Evolutionary conservation across 1,140 invertebrate genomes (phyloP).

Genomic region (Cherax destructor): DNA sequence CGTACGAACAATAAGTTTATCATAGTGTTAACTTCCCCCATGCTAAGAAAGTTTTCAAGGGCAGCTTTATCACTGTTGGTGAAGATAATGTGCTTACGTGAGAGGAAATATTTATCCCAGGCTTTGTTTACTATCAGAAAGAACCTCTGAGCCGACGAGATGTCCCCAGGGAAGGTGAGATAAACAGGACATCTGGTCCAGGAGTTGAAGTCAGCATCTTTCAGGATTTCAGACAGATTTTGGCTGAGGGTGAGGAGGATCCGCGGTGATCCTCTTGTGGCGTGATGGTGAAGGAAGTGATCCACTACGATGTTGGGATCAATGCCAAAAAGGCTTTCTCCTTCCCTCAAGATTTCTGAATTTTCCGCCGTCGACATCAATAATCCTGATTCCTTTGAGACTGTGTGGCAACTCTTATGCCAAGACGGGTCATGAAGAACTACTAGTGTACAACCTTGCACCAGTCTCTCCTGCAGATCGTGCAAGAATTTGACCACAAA

Average conservation of each 20-base stretch:
- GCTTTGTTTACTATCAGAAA: neutral
- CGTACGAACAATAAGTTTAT: constrained; percentile 21
- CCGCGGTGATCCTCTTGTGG: neutral
- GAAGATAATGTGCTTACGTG: constrained; percentile 3
- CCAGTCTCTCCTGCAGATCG: no score
- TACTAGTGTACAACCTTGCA: neutral
- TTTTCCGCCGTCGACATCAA: neutral
- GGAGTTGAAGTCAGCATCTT: neutral
- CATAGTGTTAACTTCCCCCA: constrained; percentile 42
- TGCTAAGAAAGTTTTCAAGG: constrained; percentile 1
- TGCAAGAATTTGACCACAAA: no score
- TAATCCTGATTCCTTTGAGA: no score
- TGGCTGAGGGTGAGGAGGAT: neutral
- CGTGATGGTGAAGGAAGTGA: neutral
- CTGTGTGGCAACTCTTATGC: neutral
- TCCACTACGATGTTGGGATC: no score
- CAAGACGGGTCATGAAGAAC: neutral
- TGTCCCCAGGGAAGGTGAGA: neutral
- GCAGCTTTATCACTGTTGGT: neutral
- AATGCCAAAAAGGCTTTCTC: no score
- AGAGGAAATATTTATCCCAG: constrained; percentile 20
- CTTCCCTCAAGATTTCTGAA: no score
- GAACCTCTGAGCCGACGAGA: neutral
- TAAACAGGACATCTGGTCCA: neutral
- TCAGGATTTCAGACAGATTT: neutral